Evolutionary conservation across 2,113 vertebrate species (phyloP).

Genomic region (Callospermophilus lateralis): DNA sequence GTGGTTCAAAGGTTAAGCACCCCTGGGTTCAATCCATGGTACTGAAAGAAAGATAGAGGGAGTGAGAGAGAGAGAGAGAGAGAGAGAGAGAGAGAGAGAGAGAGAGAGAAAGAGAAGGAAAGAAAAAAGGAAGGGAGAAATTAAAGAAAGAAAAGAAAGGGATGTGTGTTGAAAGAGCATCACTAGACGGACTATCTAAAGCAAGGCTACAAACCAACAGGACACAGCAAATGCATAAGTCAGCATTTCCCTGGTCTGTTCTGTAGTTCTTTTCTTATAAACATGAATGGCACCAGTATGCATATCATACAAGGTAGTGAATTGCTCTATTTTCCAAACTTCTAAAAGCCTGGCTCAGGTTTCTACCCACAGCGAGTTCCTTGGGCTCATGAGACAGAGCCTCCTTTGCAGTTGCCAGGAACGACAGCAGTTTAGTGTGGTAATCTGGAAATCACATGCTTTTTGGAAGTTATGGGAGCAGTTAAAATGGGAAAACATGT

Average conservation of each 20-base stretch:
- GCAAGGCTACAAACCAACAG: neutral
- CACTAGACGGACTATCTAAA: neutral
- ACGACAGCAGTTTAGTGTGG: slow-evolving; percentile 38
- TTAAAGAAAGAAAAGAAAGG: neutral
- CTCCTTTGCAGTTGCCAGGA: slow-evolving; percentile 37
- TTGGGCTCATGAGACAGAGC: slow-evolving; percentile 16
- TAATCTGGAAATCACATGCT: slow-evolving; percentile 29
- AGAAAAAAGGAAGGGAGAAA: no score
- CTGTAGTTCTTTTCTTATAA: slow-evolving; percentile 40
- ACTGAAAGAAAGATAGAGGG: no score
- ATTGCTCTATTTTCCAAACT: slow-evolving; percentile 46
- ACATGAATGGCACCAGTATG: slow-evolving; percentile 25
- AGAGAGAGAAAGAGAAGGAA: no score
- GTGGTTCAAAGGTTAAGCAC: no score
- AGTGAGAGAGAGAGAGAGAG: no score
- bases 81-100: no score
- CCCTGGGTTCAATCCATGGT: no score
- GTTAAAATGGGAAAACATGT: slow-evolving; percentile 71
- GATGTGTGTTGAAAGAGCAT: neutral
- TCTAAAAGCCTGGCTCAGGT: slow-evolving; percentile 51
- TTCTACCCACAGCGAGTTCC: neutral
- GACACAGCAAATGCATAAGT: neutral
- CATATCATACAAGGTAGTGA: neutral
- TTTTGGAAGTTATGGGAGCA: slow-evolving; percentile 66
- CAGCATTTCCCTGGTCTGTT: neutral